phyloP scores from a whole-genome alignment of 2,797 vertebrate species.

The Anas bahamensis region DNA sequence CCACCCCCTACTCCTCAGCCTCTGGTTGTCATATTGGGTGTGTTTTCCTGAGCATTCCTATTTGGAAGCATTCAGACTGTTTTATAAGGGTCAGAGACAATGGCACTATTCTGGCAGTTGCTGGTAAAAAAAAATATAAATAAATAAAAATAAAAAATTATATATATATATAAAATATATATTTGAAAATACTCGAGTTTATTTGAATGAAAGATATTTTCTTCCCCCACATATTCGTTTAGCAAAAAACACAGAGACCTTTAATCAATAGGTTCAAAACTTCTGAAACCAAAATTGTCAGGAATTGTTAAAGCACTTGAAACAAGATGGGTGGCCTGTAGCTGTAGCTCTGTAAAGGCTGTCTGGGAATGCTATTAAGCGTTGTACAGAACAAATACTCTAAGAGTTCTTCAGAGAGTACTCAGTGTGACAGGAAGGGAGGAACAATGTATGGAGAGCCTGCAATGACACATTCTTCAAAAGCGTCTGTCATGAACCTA shows the following conservation, averaged over 20 bases:
- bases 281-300: slow-evolving; percentile 30
- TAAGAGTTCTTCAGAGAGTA: slow-evolving; percentile 58
- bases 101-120: neutral
- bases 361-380: slow-evolving; percentile 39
- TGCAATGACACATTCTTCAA: slow-evolving; percentile 15
- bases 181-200: neutral
- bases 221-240: neutral
- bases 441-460: neutral
- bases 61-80: neutral
- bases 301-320: slow-evolving; percentile 25
- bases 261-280: slow-evolving; percentile 35
- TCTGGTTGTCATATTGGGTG: neutral
- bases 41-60: neutral
- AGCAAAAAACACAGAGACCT: neutral
- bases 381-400: slow-evolving; percentile 29
- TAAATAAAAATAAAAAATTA: neutral
- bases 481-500: slow-evolving; percentile 27
- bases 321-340: slow-evolving; percentile 40
- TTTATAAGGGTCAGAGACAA: neutral
- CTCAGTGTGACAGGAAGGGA: slow-evolving; percentile 44
- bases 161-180: neutral
- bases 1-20: neutral
- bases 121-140: neutral
- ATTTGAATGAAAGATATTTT: neutral
- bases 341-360: slow-evolving; percentile 18